These are phyloP conservation scores for Drosophila pandora DNA, from an alignment of 1,140 invertebrate species.

Conservation along the genomic window DNA sequence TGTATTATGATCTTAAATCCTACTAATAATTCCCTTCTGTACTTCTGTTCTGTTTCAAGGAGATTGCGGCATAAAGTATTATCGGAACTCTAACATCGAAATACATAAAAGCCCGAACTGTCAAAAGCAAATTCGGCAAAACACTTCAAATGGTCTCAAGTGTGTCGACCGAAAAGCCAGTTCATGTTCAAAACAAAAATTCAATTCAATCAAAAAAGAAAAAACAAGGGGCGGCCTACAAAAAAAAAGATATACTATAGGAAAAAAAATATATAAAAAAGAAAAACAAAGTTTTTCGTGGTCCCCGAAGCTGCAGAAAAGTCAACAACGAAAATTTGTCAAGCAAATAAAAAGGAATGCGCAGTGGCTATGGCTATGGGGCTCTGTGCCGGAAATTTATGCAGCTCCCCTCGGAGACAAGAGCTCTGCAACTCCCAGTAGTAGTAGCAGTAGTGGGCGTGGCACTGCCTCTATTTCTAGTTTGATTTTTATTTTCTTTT, in stretches of 20 bases:
- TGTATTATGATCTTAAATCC: too few species aligned
- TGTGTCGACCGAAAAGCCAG: conserved; percentile 31
- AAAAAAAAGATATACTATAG: background rate
- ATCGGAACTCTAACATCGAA: conserved; percentile 39
- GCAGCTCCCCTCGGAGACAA: conserved; percentile 35
- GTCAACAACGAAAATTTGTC: conserved; percentile 58
- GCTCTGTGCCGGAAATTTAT: conserved; percentile 37
- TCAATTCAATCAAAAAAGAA: conserved; percentile 63
- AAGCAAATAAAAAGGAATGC: conserved; percentile 38
- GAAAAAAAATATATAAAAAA: conserved; percentile 6
- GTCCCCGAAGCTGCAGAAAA: conserved; percentile 49
- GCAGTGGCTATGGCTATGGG: background rate
- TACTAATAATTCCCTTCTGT: too few species aligned
- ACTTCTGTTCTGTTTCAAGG: conserved; percentile 36
- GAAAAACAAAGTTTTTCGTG: conserved; percentile 45
- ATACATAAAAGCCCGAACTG: conserved; percentile 19
- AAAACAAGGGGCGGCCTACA: background rate
- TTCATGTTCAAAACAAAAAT: conserved; percentile 24
- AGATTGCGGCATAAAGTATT: conserved; percentile 44
- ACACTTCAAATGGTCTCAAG: conserved; percentile 77
- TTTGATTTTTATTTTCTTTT: too few species aligned
- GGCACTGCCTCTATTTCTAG: conserved; percentile 13
- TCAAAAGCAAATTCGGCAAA: conserved; percentile 70
- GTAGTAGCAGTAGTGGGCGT: conserved; percentile 28
- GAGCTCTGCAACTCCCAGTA: conserved; percentile 33